Conservation (phyloP, 1,140 invertebrate genomes). For the Trinorchestia longiramus region DNA sequence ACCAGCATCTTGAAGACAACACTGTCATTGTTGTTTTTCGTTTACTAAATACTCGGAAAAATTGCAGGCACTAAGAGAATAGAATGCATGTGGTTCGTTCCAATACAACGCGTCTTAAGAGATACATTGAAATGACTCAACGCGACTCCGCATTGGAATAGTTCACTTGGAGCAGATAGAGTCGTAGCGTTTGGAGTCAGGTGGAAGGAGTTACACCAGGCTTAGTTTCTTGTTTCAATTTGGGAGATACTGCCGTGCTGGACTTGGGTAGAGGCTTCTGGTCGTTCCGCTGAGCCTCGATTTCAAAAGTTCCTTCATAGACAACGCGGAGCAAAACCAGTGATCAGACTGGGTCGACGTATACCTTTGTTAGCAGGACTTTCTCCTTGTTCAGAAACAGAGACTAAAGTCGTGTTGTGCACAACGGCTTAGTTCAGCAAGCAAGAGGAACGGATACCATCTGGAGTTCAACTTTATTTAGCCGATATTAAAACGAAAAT, state of each 20-base stretch:
- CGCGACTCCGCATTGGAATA: background rate
- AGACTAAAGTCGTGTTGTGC: background rate
- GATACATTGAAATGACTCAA: background rate
- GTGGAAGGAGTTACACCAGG: conserved; percentile 30
- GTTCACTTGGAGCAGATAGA: background rate
- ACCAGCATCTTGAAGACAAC: background rate
- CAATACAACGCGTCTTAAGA: background rate
- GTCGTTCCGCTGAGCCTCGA: conserved; percentile 45
- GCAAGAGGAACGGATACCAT: conserved; percentile 4
- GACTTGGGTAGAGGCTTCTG: conserved; percentile 37
- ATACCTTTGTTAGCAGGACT: background rate
- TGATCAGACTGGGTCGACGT: conserved; percentile 19
- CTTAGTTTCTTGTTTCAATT: conserved; percentile 53
- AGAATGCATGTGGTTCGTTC: background rate
- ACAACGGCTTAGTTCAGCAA: background rate
- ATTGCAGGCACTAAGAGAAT: background rate
- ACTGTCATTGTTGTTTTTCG: too few relatives aligned
- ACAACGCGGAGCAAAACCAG: background rate
- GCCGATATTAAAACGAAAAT: background rate
- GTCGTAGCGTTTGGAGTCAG: conserved; percentile 24
- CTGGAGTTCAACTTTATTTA: background rate
- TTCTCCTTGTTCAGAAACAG: background rate
- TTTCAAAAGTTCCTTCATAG: conserved; percentile 54
- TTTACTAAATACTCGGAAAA: background rate
- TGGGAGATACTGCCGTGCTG: conserved; percentile 40